Conservation (phyloP, 1,140 invertebrate genomes). For the Atta colombica region DNA sequence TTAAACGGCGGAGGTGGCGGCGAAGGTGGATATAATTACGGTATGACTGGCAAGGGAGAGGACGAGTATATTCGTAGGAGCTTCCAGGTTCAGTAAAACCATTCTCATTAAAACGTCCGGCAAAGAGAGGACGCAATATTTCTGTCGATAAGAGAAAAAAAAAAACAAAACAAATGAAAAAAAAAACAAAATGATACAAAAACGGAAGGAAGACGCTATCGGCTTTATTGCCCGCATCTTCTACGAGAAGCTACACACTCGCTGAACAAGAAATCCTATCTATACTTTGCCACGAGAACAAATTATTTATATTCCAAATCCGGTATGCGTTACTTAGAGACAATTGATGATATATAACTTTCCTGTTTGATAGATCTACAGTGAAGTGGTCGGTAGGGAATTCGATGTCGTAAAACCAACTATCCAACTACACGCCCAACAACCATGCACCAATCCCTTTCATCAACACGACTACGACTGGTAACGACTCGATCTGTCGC, state of each 20-base stretch:
- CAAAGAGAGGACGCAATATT: conserved; percentile 43
- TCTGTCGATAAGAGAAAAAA: conserved; percentile 25
- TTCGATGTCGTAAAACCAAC: conserved; percentile 79
- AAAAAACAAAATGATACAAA: conserved; percentile 9
- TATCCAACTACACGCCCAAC: conserved; percentile 82
- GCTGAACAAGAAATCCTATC: conserved; percentile 60
- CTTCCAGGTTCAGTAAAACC: conserved; percentile 82
- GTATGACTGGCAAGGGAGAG: conserved; percentile 80
- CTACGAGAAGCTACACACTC: conserved; percentile 54
- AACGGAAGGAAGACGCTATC: neutral
- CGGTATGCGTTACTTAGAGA: neutral
- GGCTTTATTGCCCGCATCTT: conserved; percentile 44
- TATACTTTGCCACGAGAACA: conserved; percentile 19
- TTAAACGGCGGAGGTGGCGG: conserved; percentile 75
- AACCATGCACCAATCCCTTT: conserved; percentile 85
- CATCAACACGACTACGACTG: conserved; percentile 84
- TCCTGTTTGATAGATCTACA: conserved; percentile 78
- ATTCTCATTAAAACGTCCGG: conserved; percentile 68
- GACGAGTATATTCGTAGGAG: conserved; percentile 84
- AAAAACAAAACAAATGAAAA: conserved; percentile 22
- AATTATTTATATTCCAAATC: conserved; percentile 1
- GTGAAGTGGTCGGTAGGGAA: conserved; percentile 80
- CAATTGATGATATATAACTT: conserved; percentile 28
- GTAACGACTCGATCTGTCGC: conserved; percentile 74
- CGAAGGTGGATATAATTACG: conserved; percentile 80